Evolutionary conservation across 2,797 vertebrate species (phyloP).

Genomic region (Nasua narica): DNA sequence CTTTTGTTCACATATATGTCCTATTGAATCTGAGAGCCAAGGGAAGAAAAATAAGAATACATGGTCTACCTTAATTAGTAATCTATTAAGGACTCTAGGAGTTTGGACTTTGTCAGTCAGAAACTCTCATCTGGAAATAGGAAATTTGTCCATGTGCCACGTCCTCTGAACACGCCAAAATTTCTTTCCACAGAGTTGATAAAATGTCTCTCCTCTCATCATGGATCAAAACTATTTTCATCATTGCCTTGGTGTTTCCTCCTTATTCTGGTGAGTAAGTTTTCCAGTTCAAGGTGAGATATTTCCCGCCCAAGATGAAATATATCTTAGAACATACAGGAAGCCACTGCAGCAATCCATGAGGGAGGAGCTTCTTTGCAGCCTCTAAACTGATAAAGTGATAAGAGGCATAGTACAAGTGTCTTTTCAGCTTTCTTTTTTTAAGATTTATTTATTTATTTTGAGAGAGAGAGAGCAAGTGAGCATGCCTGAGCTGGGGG

Average conservation of each 20-base stretch:
- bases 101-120: neutral
- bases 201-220: constrained; percentile 5
- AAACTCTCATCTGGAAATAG: neutral
- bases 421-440: neutral
- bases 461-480: neutral
- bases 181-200: neutral
- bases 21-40: neutral
- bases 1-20: neutral
- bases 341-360: neutral
- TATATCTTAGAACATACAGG: neutral
- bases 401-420: neutral
- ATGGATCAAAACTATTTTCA: neutral
- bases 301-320: neutral
- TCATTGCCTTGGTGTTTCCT: neutral
- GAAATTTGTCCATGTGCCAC: neutral
- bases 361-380: neutral
- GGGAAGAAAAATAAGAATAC: neutral
- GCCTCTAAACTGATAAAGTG: neutral
- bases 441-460: neutral
- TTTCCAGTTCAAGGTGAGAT: neutral
- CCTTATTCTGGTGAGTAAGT: constrained; percentile 14
- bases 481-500: neutral
- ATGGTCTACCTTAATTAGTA: neutral
- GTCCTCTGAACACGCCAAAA: neutral
- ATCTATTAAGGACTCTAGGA: too few relatives aligned